Percentiles rank a stretch among this genome's conserved stretches.
Conservation (phyloP, 1,140 invertebrate genomes). For the Araneus ventricosus region DNA sequence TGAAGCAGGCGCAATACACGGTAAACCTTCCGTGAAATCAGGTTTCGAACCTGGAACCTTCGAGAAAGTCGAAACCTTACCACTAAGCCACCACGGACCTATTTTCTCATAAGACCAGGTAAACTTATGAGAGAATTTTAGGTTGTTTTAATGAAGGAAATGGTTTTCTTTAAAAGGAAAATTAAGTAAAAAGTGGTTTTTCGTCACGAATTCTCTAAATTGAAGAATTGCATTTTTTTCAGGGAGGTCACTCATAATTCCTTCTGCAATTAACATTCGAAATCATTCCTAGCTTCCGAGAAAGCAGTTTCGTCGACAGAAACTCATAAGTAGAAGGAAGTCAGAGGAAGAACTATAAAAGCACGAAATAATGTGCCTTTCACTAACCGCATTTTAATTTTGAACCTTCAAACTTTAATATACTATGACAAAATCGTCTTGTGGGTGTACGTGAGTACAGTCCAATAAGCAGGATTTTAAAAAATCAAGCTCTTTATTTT, state of each 20-base stretch:
- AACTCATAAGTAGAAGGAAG: conserved; percentile 38
- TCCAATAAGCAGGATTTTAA: too few species aligned
- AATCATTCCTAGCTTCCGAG: conserved; percentile 28
- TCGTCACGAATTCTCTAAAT: not conserved
- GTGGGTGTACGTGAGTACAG: too few species aligned
- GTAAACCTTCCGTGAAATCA: too few species aligned
- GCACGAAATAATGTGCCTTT: conserved; percentile 3
- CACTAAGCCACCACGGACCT: too few species aligned
- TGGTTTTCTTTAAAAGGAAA: not conserved
- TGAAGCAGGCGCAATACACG: too few species aligned
- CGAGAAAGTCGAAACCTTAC: too few species aligned
- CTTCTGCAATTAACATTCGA: conserved; percentile 55
- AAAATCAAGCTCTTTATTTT: too few species aligned
- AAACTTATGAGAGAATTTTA: not conserved
- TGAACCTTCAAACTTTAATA: too few species aligned
- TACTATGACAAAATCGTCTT: too few species aligned
- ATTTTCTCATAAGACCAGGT: too few species aligned
- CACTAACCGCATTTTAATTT: conserved; percentile 48
- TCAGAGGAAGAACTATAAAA: conserved; percentile 1
- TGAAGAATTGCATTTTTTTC: not conserved
- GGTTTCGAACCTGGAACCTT: too few species aligned
- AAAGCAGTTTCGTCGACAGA: conserved; percentile 38
- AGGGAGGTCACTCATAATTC: not conserved
- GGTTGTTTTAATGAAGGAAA: conserved; percentile 1
- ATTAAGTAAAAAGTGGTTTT: not conserved